Base-by-base conservation (phyloP, 2,797 vertebrate genomes). In the Triplophysa bombifrons region DNA sequence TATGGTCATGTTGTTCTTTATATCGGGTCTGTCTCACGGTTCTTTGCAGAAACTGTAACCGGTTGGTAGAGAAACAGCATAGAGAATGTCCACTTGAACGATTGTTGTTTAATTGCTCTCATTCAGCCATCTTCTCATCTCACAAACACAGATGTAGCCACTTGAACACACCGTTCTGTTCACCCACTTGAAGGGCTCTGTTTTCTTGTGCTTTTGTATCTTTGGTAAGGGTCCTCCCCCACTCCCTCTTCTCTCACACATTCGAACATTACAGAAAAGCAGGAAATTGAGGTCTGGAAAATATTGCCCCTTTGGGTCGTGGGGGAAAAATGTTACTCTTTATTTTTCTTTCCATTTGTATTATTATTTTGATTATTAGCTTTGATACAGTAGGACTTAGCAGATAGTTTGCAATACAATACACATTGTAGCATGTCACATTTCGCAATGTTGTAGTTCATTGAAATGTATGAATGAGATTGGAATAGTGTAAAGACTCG, bases 221-320 rank as follows among this genome's bases (percentile, higher is more conserved):
- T 60, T 20, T 8, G 1, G 6, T 64, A 51, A 14, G 48, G 50
- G 60, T 64, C 66, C 50, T 3, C 51, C 78, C 46, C 63, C 34
- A 44, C 53, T 64, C 13, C 22, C 46, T 53, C 68, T 68, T 6
- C 25, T n/a, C 63, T 25, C 68, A 22, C 70, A 17, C 55, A 67
- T 65, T 27, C 44, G 30, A 60, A 13, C 61, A 34, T 73, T 30
- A 30, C 27, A n/a, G 65, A 53, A 30, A 74, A 38, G 38, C 56
- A 63, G 76, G 76, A 78, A 68, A 61, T 78, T 51, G 56, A 41
- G 67, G 76, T 78, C 16, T 51, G 56, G 67, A 61, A 78, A 61
- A 63, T 63, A 51, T 70, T 76, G 41, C 66, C 22, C 1, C 12
- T 56, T 30, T 56, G 64, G 34, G 4, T 46, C 4, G 4, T 38